These are phyloP conservation scores for Dendrophyllia cribrosa DNA, from an alignment of 64 coral and sea anemone genomes.

Conservation along the genomic window DNA sequence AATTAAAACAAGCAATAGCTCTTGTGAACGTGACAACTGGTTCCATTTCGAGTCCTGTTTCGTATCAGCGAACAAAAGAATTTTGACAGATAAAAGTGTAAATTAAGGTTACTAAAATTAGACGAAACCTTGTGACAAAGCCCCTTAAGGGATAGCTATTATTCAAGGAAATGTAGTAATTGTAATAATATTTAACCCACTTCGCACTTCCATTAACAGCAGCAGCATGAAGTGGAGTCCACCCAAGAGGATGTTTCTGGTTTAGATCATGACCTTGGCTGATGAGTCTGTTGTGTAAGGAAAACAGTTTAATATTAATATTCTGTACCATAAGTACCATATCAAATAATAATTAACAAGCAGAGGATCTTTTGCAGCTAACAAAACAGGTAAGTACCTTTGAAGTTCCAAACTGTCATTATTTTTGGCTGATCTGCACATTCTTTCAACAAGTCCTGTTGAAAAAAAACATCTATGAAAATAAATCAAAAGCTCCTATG, in stretches of 20 bases:
- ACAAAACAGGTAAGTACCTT: not conserved
- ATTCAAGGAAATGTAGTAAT: not conserved
- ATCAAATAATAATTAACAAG: not conserved
- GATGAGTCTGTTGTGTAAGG: conserved; percentile 54
- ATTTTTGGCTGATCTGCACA: conserved; percentile 76
- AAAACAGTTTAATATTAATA: not conserved
- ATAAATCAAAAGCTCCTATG: too few species aligned
- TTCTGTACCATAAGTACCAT: not conserved
- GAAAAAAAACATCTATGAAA: not conserved
- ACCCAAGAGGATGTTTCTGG: conserved; percentile 84
- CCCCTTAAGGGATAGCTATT: too few species aligned
- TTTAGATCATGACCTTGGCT: conserved; percentile 83
- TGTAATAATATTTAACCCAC: conserved; percentile 16
- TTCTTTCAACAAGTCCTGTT: conserved; percentile 58
- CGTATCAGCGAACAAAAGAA: too few species aligned
- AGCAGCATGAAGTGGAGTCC: conserved; percentile 93
- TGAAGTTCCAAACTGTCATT: conserved; percentile 77
- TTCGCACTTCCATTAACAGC: conserved; percentile 86
- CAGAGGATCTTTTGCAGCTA: not conserved
- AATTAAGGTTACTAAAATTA: too few species aligned
- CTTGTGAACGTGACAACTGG: too few species aligned
- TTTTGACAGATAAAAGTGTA: too few species aligned
- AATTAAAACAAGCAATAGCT: too few species aligned
- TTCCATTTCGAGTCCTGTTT: too few species aligned
- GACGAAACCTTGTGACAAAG: too few species aligned